These are phyloP conservation scores for Montipora efflorescens DNA, from an alignment of 64 coral and sea anemone genomes.

Conservation along the genomic window DNA sequence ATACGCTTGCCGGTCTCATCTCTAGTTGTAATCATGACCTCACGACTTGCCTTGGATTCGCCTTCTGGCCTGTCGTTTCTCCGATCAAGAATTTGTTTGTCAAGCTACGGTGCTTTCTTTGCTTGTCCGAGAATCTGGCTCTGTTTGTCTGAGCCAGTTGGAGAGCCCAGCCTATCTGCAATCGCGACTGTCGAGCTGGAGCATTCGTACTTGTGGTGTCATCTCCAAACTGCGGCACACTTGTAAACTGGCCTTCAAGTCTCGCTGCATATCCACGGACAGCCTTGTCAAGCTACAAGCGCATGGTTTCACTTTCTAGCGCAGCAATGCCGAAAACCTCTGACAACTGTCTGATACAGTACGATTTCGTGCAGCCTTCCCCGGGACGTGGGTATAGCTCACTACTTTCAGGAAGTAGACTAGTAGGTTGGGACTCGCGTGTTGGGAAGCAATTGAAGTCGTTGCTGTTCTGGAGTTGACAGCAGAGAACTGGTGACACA, in stretches of 20 bases:
- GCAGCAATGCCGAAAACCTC: background rate
- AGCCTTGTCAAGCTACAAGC: background rate
- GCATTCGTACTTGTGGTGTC: background rate
- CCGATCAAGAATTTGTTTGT: no score
- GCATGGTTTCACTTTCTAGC: constrained; percentile 15
- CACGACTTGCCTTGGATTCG: no score
- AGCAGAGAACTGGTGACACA: no score
- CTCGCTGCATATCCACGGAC: no score
- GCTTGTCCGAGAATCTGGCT: background rate
- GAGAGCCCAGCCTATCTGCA: background rate
- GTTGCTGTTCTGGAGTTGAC: no score
- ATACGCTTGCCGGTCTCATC: no score
- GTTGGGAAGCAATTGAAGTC: no score
- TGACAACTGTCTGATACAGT: constrained; percentile 33
- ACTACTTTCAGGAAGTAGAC: background rate
- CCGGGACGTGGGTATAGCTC: constrained; percentile 28
- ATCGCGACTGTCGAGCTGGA: background rate
- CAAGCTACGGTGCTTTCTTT: background rate
- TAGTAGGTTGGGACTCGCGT: background rate
- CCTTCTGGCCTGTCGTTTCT: no score
- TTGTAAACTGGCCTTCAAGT: no score
- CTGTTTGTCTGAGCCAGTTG: background rate
- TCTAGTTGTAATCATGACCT: no score
- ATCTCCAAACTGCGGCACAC: no score
- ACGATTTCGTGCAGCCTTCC: constrained; percentile 53